Conservation (phyloP, 2,113 vertebrate species). For the Holacanthus passer region DNA sequence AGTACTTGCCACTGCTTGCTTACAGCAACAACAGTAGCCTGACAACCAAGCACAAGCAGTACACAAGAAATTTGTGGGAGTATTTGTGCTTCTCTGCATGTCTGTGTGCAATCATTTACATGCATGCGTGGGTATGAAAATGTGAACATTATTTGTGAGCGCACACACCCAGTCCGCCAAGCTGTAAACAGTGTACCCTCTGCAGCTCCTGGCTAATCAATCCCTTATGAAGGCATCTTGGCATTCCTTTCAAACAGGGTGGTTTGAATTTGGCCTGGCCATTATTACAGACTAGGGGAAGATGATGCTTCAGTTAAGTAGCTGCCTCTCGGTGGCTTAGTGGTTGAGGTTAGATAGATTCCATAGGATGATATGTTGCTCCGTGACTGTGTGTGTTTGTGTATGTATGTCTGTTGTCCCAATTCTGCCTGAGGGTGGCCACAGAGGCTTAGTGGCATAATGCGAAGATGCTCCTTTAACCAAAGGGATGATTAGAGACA, state of each 20-base stretch:
- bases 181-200: conserved; percentile 50
- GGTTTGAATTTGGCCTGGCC: conserved; percentile 50
- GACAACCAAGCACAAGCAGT: conserved; percentile 9
- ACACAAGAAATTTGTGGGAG: conserved; percentile 4
- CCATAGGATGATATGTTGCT: conserved; percentile 53
- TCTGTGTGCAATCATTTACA: conserved; percentile 3
- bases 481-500: conserved; percentile 51
- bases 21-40: conserved; percentile 32
- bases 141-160: conserved; percentile 16
- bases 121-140: conserved; percentile 31
- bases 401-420: conserved; percentile 44
- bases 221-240: conserved; percentile 52
- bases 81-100: conserved; percentile 31
- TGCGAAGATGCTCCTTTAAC: conserved; percentile 64
- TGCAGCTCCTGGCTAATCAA: conserved; percentile 60
- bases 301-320: conserved; percentile 67
- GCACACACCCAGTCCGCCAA: background rate
- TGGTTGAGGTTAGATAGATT: conserved; percentile 63
- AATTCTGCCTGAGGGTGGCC: conserved; percentile 58
- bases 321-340: conserved; percentile 63
- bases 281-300: conserved; percentile 70
- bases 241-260: conserved; percentile 38
- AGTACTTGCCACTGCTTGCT: conserved; percentile 50
- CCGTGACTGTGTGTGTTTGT: conserved; percentile 29
- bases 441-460: conserved; percentile 57